Percentiles rank a stretch among this genome's conserved stretches.
Conservation (phyloP, 2,888 invertebrate species). For the Cantharis lateralis region DNA sequence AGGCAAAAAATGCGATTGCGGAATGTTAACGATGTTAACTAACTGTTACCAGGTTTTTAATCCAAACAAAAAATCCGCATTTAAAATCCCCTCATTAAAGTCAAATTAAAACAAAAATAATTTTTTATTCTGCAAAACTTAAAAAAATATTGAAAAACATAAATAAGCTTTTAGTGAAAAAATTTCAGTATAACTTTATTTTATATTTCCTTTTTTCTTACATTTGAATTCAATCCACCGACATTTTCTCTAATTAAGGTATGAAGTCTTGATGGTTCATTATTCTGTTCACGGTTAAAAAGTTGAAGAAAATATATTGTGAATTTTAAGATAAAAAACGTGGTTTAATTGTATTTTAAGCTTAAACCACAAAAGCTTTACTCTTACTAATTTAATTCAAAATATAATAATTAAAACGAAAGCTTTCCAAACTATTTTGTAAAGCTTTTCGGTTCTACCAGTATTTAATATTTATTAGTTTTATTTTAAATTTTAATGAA, state of each 20-base stretch:
- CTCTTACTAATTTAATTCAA: neutral
- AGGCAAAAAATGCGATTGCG: constrained; percentile 1
- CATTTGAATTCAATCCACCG: neutral
- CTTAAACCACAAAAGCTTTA: neutral
- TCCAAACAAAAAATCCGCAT: neutral
- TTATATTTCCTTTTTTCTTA: neutral
- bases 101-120: neutral
- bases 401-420: neutral
- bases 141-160: neutral
- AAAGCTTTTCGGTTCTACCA: neutral
- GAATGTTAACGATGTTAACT: constrained; percentile 15
- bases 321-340: neutral
- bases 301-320: neutral
- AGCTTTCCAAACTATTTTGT: neutral
- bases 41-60: neutral
- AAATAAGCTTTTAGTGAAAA: neutral
- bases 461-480: neutral
- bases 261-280: neutral
- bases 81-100: neutral
- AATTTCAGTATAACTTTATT: neutral
- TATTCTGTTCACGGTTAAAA: neutral
- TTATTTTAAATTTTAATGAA: neutral
- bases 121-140: neutral
- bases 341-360: neutral
- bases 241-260: neutral